Conservation (phyloP, 2,888 invertebrate genomes). For the Pterostichus madidus region DNA sequence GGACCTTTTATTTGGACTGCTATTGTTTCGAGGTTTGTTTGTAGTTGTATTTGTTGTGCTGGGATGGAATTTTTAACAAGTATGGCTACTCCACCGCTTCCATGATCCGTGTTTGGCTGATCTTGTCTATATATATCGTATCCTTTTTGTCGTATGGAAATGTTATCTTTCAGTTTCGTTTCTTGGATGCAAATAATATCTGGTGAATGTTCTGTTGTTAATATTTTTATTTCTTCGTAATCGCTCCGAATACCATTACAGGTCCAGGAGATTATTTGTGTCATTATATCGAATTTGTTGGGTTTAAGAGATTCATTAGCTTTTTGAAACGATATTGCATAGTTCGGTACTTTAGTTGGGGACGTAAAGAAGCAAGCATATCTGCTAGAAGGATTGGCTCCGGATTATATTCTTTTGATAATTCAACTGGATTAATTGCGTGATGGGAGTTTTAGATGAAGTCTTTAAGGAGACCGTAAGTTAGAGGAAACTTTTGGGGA, state of each 20-base stretch:
- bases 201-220: no score
- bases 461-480: background rate
- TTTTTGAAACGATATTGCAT: background rate
- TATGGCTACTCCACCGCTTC: slow-evolving; percentile 68
- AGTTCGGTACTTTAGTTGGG: background rate
- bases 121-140: slow-evolving; percentile 63
- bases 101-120: slow-evolving; percentile 41
- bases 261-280: slow-evolving; percentile 68
- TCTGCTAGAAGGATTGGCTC: background rate
- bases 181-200: slow-evolving; percentile 69
- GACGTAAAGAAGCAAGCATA: background rate
- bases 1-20: slow-evolving; percentile 50
- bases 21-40: slow-evolving; percentile 66
- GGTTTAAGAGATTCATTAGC: background rate
- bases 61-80: slow-evolving; percentile 57
- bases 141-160: slow-evolving; percentile 46
- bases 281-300: background rate
- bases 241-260: slow-evolving; percentile 66
- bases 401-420: background rate
- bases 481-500: background rate
- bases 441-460: background rate
- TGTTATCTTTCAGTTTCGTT: slow-evolving; percentile 68
- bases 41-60: slow-evolving; percentile 49
- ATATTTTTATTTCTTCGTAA: slow-evolving; percentile 66
- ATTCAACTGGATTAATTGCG: background rate